These are phyloP conservation scores for Ceyx cyanopectus DNA, from an alignment of 2,113 vertebrate species.

Conservation along the genomic window DNA sequence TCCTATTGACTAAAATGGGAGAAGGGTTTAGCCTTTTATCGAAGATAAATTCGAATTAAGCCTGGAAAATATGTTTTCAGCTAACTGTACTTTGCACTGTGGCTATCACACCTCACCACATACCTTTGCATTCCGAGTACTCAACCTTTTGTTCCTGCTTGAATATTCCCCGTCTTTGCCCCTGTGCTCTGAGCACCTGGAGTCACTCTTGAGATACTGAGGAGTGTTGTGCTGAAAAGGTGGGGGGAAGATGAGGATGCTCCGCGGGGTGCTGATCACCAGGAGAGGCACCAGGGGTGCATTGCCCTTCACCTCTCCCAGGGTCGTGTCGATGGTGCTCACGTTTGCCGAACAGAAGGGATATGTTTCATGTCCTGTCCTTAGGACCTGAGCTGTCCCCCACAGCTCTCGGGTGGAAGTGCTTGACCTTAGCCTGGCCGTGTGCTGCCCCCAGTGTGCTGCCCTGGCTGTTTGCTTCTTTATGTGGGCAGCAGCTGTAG, in stretches of 20 bases:
- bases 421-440: accelerated
- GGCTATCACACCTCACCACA: neutral
- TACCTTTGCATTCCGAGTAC: neutral
- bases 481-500: neutral
- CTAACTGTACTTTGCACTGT: neutral
- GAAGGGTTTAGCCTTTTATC: neutral
- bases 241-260: neutral
- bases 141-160: neutral
- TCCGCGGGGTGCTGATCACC: neutral
- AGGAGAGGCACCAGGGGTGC: neutral
- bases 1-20: neutral
- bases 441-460: neutral
- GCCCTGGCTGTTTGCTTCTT: neutral
- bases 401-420: accelerated
- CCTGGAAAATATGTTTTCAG: neutral
- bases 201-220: neutral
- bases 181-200: neutral
- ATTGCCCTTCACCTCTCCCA: neutral
- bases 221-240: neutral
- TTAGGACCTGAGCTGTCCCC: neutral
- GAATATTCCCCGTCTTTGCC: neutral
- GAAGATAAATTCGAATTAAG: slow-evolving; percentile 7
- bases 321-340: accelerated
- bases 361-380: neutral
- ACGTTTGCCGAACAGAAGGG: neutral